These are phyloP conservation scores for Sciaenops ocellatus DNA, from an alignment of 2,797 vertebrate species.

Conservation along the genomic window DNA sequence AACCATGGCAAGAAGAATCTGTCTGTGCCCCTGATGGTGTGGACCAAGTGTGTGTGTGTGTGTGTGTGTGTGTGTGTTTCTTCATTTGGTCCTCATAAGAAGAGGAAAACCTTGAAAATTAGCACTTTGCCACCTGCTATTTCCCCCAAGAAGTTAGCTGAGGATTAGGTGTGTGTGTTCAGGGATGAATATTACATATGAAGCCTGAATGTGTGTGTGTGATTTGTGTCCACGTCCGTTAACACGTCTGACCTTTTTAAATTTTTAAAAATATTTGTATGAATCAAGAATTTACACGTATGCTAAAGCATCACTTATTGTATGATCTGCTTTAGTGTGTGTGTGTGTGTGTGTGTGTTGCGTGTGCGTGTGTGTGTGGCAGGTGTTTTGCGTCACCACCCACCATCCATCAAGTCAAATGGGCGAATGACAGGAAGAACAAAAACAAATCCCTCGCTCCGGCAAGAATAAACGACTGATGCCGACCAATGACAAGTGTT, in stretches of 20 bases:
- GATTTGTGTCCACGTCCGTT: neutral
- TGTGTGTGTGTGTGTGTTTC: constrained; percentile 9
- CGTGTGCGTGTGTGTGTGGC: constrained; percentile 59
- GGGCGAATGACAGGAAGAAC: constrained; percentile 80
- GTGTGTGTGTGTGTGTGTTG: constrained; percentile 40
- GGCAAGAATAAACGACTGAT: constrained; percentile 72
- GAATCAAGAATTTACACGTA: constrained; percentile 13
- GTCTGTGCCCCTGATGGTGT: constrained; percentile 11
- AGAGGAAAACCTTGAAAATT: neutral
- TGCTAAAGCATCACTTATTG: constrained; percentile 4
- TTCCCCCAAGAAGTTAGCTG: neutral
- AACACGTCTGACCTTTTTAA: neutral
- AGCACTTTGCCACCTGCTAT: neutral
- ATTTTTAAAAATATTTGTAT: constrained; percentile 3
- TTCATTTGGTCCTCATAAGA: neutral
- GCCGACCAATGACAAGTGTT: constrained; percentile 77
- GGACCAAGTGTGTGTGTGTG: constrained; percentile 28
- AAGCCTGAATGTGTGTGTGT: neutral
- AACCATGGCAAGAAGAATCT: constrained; percentile 22
- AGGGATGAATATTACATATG: neutral
- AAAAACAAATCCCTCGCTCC: constrained; percentile 80
- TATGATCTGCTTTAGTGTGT: neutral
- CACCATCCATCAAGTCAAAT: constrained; percentile 83
- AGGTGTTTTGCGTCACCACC: constrained; percentile 80
- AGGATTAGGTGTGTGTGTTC: neutral